Percentiles rank a stretch among this genome's conserved stretches.
phyloP scores from a whole-genome alignment of 2,113 vertebrate genomes.

The Microcebus murinus region DNA sequence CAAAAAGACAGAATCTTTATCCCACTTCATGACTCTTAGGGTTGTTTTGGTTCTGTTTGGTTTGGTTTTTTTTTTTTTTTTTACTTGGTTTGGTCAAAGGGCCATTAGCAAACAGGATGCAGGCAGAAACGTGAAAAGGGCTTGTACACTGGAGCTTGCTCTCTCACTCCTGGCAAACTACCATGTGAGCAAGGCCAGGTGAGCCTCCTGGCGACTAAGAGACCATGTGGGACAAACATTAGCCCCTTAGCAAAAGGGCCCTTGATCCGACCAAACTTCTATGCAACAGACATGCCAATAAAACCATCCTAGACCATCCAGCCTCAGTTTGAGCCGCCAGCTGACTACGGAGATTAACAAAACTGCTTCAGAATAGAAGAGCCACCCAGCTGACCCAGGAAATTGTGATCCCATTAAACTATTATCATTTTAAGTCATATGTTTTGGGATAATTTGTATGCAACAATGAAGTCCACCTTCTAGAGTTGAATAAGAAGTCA shows the following conservation, averaged over 20 bases:
- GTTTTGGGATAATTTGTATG: not conserved
- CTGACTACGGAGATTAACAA: not conserved
- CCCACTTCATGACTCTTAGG: not conserved
- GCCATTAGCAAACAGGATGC: not conserved
- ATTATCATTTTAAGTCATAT: not conserved
- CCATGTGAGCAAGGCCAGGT: not conserved
- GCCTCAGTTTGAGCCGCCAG: not conserved
- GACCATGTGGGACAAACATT: not conserved
- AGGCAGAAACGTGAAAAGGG: not conserved
- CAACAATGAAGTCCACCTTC: not conserved
- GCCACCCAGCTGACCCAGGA: not conserved
- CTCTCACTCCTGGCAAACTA: not conserved
- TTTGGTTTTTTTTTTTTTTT: not conserved
- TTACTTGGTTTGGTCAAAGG: slow-evolving; percentile 11
- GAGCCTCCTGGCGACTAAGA: not conserved
- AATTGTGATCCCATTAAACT: not conserved
- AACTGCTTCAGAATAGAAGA: not conserved
- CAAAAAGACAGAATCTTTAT: not conserved
- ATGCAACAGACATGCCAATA: not conserved
- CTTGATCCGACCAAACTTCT: not conserved
- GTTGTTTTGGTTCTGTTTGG: not conserved
- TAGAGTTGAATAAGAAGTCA: not conserved
- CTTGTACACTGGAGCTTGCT: not conserved
- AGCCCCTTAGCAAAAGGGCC: not conserved
- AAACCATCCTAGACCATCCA: not conserved